Conservation (phyloP, 2,888 invertebrate species). For the Drosophila quinaria region DNA sequence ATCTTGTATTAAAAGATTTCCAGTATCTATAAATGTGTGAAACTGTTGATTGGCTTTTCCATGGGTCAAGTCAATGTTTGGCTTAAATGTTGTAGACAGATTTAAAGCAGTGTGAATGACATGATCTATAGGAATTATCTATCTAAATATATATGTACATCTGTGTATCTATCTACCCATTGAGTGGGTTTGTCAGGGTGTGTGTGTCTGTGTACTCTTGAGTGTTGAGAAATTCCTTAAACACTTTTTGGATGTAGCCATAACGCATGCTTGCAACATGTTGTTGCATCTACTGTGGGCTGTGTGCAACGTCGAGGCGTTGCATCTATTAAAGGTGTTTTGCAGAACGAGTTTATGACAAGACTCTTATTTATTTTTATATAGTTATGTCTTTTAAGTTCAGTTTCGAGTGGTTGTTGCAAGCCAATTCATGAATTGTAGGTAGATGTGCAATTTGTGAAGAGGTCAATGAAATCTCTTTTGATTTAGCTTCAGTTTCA, state of each 20-base stretch:
- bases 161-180: neutral
- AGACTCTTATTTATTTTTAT: neutral
- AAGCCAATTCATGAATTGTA: constrained; percentile 11
- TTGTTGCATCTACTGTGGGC: constrained; percentile 9
- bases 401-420: constrained; percentile 5
- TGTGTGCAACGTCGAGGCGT: constrained; percentile 10
- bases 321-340: constrained; percentile 20
- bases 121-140: constrained; percentile 14
- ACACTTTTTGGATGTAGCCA: constrained; percentile 15
- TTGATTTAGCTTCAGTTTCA: neutral
- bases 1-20: neutral
- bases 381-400: constrained; percentile 3
- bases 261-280: constrained; percentile 12
- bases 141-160: neutral
- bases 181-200: constrained; percentile 14
- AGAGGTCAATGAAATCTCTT: constrained; percentile 9
- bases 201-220: constrained; percentile 2
- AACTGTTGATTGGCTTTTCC: constrained; percentile 15
- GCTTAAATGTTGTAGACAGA: constrained; percentile 15
- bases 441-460: neutral
- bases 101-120: constrained; percentile 29
- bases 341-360: constrained; percentile 14
- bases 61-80: neutral
- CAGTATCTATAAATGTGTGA: constrained; percentile 18
- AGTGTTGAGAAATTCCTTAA: constrained; percentile 16